phyloP scores from a whole-genome alignment of 2,888 invertebrate species.

The Eustalomyia histrio region DNA sequence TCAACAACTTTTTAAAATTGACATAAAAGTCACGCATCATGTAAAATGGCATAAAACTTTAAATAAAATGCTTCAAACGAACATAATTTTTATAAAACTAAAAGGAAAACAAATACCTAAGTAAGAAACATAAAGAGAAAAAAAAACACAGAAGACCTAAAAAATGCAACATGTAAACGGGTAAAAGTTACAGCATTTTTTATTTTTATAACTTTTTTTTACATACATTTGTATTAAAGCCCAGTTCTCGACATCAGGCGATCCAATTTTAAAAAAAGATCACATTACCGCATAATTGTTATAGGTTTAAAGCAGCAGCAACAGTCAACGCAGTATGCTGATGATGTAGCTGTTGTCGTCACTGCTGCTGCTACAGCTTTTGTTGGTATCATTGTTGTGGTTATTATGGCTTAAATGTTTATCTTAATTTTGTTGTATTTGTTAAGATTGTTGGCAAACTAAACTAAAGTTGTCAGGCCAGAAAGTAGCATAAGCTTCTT shows the following conservation, averaged over 20 bases:
- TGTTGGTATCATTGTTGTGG: constrained; percentile 7
- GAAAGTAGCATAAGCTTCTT: constrained; percentile 59
- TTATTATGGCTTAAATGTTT: constrained; percentile 44
- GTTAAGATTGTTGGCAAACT: constrained; percentile 25
- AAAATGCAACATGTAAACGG: constrained; percentile 25
- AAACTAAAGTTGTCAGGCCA: constrained; percentile 37
- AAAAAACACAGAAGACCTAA: constrained; percentile 8
- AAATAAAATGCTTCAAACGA: not conserved
- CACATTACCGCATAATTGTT: constrained; percentile 60
- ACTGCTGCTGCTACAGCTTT: constrained; percentile 4
- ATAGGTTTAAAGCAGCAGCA: constrained; percentile 36
- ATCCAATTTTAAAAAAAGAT: constrained; percentile 49
- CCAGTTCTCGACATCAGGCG: constrained; percentile 44
- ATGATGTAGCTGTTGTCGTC: constrained; percentile 4
- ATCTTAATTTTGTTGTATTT: constrained; percentile 34
- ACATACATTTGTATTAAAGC: constrained; percentile 14
- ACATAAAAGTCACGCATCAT: constrained; percentile 63
- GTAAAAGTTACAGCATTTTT: constrained; percentile 37
- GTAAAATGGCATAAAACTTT: constrained; percentile 35
- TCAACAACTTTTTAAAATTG: constrained; percentile 45
- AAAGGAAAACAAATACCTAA: not conserved
- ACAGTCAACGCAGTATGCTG: constrained; percentile 10
- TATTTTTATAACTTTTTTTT: constrained; percentile 35
- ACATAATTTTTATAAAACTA: not conserved
- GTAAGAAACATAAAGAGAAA: not conserved